Percentiles rank a stretch among this genome's conserved stretches.
Conservation (phyloP, 2,797 vertebrate genomes). For the Semotilus atromaculatus region DNA sequence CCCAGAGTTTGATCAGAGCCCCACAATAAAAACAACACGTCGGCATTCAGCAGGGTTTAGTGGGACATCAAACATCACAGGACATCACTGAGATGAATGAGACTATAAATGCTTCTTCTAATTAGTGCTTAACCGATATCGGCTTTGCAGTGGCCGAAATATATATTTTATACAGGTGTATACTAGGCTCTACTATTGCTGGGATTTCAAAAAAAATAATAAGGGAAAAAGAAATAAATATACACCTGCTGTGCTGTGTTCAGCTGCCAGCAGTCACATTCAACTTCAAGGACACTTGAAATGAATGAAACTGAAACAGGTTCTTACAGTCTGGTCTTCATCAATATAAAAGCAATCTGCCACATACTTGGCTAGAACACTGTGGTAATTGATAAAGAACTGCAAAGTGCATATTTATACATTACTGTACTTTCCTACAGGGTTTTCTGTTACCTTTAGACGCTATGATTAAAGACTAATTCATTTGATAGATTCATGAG, state of each 20-base stretch:
- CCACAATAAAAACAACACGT: constrained; percentile 54
- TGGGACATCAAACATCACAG: neutral
- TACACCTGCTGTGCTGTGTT: constrained; percentile 28
- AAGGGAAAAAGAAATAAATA: constrained; percentile 2
- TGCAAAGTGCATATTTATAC: neutral
- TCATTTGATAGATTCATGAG: constrained; percentile 1
- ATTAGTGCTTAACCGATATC: neutral
- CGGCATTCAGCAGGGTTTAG: constrained; percentile 33
- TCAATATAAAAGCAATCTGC: neutral
- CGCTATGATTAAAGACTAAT: constrained; percentile 1
- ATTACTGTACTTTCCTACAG: neutral
- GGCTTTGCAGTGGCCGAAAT: neutral
- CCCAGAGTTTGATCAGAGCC: constrained; percentile 76
- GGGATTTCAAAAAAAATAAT: neutral
- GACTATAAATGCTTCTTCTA: constrained; percentile 23
- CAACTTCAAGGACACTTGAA: constrained; percentile 46
- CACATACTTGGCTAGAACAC: neutral
- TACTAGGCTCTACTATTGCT: neutral
- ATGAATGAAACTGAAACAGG: constrained; percentile 28
- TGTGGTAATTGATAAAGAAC: constrained; percentile 3
- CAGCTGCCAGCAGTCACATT: constrained; percentile 19
- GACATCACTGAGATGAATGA: constrained; percentile 4
- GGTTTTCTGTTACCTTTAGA: neutral
- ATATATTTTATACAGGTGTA: neutral
- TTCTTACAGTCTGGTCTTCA: neutral